Percentiles rank a stretch among this genome's conserved stretches.
These are phyloP conservation scores for Alosa sapidissima DNA, from an alignment of 2,797 vertebrate species.

Conservation along the genomic window DNA sequence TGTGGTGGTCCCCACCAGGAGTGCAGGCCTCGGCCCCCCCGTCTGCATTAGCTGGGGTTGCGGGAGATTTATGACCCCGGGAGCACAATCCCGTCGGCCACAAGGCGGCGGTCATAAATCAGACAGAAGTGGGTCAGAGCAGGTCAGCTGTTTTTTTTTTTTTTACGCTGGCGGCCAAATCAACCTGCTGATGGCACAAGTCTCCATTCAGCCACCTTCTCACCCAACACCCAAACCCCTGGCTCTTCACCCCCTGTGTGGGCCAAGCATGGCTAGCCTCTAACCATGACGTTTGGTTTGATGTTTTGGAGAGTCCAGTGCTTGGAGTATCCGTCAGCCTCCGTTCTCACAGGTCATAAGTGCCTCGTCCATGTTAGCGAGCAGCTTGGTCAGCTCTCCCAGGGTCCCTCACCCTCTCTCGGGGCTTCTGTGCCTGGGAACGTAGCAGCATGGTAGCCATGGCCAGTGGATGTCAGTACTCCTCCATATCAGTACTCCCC, in stretches of 20 bases:
- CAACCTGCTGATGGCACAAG: slow-evolving; percentile 39
- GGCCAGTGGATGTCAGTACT: neutral
- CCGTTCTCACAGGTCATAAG: neutral
- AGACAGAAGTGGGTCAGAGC: slow-evolving; percentile 73
- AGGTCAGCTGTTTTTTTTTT: slow-evolving; percentile 69
- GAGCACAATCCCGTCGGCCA: slow-evolving; percentile 73
- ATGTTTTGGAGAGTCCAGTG: neutral
- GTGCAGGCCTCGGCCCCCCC: slow-evolving; percentile 12
- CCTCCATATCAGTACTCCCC: neutral
- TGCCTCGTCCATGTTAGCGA: neutral
- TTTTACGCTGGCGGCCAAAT: slow-evolving; percentile 38
- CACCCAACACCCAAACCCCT: neutral
- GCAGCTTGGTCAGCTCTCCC: neutral
- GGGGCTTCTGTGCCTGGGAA: neutral
- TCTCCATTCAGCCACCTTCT: slow-evolving; percentile 38
- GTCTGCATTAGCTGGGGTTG: slow-evolving; percentile 54
- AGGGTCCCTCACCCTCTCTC: neutral
- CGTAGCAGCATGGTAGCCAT: neutral
- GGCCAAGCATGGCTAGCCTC: neutral
- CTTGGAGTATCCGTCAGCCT: neutral
- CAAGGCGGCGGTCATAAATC: slow-evolving; percentile 72
- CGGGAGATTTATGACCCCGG: slow-evolving; percentile 74
- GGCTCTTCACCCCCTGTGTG: neutral
- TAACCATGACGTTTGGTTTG: neutral
- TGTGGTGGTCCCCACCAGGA: slow-evolving; percentile 24